phyloP scores from a whole-genome alignment of 2,113 vertebrate species.

The Otus sunia region DNA sequence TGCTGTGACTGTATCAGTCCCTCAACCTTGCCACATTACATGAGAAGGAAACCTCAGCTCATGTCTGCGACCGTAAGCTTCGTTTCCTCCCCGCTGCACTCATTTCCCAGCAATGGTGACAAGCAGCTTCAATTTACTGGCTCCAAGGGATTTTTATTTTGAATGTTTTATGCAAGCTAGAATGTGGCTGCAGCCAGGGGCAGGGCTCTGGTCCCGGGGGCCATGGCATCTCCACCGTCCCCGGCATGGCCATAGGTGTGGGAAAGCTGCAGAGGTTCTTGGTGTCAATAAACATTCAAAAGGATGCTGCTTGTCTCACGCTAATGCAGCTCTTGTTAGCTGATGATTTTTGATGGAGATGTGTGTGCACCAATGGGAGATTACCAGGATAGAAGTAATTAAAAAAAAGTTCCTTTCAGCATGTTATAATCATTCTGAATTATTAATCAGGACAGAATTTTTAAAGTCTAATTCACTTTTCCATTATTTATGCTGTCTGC shows the following conservation, averaged over 20 bases:
- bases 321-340: neutral
- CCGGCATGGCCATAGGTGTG: accelerated
- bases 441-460: conserved; percentile 51
- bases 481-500: conserved; percentile 59
- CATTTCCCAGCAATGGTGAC: neutral
- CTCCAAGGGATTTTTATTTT: neutral
- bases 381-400: conserved; percentile 39
- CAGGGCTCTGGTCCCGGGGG: neutral
- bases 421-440: conserved; percentile 48
- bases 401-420: conserved; percentile 26
- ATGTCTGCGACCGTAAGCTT: neutral
- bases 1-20: neutral
- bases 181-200: neutral
- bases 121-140: neutral
- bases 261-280: neutral
- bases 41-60: conserved; percentile 45
- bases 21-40: neutral
- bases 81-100: neutral
- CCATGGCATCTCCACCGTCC: neutral
- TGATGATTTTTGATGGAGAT: neutral
- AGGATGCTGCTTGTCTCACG: neutral
- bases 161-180: neutral
- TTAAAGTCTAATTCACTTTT: conserved; percentile 60
- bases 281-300: neutral
- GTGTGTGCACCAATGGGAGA: neutral